These are phyloP conservation scores for Macrotis lagotis DNA, from an alignment of 2,113 vertebrate species.

Conservation along the genomic window DNA sequence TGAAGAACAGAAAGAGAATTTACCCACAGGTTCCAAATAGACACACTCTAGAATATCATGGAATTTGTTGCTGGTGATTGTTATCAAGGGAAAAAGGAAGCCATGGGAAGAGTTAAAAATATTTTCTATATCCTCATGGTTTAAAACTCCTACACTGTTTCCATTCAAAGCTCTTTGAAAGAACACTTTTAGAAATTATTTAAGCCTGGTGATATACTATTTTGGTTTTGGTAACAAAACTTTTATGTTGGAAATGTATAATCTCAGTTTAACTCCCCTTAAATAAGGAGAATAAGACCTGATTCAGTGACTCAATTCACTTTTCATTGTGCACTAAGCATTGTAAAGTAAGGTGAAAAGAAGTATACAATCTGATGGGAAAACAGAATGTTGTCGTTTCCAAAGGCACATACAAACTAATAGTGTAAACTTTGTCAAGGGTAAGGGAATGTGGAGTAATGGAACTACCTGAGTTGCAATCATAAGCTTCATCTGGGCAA, in stretches of 20 bases:
- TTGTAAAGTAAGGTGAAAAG: fast-evolving
- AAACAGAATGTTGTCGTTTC: fast-evolving
- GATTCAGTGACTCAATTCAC: neutral
- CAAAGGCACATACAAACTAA: neutral
- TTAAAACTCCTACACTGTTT: neutral
- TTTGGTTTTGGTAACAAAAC: neutral
- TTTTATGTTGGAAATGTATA: neutral
- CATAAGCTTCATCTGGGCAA: neutral
- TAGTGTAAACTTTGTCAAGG: fast-evolving
- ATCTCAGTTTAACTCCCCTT: neutral
- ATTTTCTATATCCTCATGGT: neutral
- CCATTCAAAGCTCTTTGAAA: neutral
- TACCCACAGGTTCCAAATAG: neutral
- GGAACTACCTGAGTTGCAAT: fast-evolving
- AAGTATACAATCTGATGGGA: neutral
- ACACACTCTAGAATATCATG: neutral
- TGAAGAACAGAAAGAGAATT: conserved; percentile 1
- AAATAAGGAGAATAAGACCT: neutral
- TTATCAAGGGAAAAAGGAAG: neutral
- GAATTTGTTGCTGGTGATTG: neutral
- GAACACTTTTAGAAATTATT: neutral
- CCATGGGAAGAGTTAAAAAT: neutral
- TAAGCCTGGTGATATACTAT: neutral
- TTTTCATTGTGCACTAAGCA: neutral
- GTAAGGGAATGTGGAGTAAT: fast-evolving